Conservation (phyloP, 1,140 invertebrate species). For the Microvelia longipes region DNA sequence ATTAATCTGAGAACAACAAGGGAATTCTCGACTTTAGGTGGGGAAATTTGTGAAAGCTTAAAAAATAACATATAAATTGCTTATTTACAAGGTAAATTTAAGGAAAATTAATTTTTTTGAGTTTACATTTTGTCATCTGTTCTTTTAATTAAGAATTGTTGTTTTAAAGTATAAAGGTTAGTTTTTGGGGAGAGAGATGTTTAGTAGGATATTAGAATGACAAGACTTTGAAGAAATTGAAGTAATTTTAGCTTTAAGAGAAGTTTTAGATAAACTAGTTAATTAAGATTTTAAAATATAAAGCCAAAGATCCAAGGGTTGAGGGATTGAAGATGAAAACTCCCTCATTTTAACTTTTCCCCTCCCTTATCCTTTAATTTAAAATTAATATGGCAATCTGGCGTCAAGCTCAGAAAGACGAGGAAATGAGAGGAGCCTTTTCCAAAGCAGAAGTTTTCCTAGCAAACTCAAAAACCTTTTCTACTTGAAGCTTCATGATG, state of each 20-base stretch:
- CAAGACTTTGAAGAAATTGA: no score
- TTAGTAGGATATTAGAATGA: background rate
- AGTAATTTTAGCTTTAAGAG: no score
- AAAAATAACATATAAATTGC: no score
- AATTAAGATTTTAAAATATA: background rate
- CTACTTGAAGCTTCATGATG: background rate
- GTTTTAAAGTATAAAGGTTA: background rate
- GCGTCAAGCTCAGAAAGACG: slow-evolving; percentile 3
- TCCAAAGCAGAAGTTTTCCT: background rate
- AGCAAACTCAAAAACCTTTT: background rate
- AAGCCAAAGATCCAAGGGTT: background rate
- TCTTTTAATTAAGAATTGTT: no score
- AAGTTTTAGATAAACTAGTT: slow-evolving; percentile 4
- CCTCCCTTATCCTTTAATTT: slow-evolving; percentile 12
- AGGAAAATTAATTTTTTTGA: no score
- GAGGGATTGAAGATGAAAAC: background rate
- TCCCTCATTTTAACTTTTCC: background rate
- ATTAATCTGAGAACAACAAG: no score
- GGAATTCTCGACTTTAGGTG: no score
- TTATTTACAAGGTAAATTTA: no score
- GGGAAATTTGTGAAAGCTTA: no score
- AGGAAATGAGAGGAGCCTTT: slow-evolving; percentile 8
- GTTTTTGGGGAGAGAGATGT: background rate
- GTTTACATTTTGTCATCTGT: no score
- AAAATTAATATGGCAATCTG: slow-evolving; percentile 12